Base-by-base conservation (phyloP, 2,113 vertebrate genomes). In the Labeo rohita region DNA sequence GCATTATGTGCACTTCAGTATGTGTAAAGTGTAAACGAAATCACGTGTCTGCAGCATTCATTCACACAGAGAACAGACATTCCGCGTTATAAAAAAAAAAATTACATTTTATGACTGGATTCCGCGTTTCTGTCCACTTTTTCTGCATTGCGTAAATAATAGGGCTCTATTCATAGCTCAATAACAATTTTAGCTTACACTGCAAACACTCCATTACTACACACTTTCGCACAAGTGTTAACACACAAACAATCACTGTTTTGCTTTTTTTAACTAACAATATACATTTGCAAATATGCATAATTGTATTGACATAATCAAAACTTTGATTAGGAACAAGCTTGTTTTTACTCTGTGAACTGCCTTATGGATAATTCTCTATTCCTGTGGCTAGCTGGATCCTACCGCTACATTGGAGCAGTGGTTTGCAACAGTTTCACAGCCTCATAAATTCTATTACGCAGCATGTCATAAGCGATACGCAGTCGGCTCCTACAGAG, bases 401-500 rank as follows among this genome's bases (percentile, higher is more conserved):
- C 76, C 52, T 59, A 61, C 4, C 12, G 10, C 23, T 34, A 34
- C 23, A 52, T 12, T 28, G n/a, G 11, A 50, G 50, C 28, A 39
- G 18, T 43, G 34, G 9, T 61, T 59, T 61, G 36, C 39, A 16
- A 47, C 39, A 65, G 61, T 28, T 45, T 45, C 36, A 65, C 59
- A 23, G 43, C 43, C 78, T 47, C 18, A 23, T 47, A 65, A 65
- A 47, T 80, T 80, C 13, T 65, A 65, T 80, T 80, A 80, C 39
- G 3, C 78, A 65, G 78, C 78, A 80, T 80, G 59, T 80, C 78
- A 80, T 47, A 16, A 80, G 59, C 43, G n/a, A 80, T 47, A 63
- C 8, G 21, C 10, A 49, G 39, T 63, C 39, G 39, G 6, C 56
- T 63, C 21, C 56, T n/a, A 43, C 56, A n/a, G 54, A 80, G 77